phyloP scores from a whole-genome alignment of 2,888 invertebrate species.

The Stratiomys singularior region DNA sequence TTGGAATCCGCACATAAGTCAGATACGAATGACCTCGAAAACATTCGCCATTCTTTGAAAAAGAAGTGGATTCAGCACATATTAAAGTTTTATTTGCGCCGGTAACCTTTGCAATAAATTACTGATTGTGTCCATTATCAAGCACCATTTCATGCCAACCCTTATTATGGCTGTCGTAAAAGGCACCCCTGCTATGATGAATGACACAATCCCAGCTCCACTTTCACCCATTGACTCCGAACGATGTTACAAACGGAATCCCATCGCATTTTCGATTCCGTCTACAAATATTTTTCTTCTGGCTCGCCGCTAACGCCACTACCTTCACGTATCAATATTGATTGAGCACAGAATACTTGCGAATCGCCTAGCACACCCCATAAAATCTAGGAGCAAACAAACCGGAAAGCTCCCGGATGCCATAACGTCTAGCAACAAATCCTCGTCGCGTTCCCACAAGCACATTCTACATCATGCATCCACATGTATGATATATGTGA shows the following conservation, averaged over 20 bases:
- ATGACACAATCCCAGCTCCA: not conserved
- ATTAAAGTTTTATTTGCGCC: not conserved
- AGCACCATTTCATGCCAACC: not conserved
- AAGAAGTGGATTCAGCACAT: not conserved
- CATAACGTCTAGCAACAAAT: not conserved
- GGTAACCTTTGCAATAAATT: not conserved
- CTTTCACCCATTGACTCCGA: not conserved
- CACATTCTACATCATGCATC: too few relatives aligned
- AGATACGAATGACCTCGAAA: not conserved
- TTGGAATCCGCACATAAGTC: not conserved
- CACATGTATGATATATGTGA: too few relatives aligned
- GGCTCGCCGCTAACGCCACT: not conserved
- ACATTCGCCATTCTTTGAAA: not conserved
- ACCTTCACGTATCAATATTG: slow-evolving; percentile 15
- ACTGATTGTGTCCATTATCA: not conserved
- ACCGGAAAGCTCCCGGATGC: not conserved
- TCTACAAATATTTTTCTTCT: slow-evolving; percentile 5
- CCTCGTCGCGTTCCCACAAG: not conserved
- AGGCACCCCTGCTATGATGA: not conserved
- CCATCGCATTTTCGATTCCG: slow-evolving; percentile 10
- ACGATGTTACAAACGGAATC: not conserved
- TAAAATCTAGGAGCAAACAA: not conserved
- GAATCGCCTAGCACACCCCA: not conserved
- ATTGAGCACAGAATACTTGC: not conserved
- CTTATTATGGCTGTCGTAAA: slow-evolving; percentile 1